Percentiles rank a stretch among this genome's conserved stretches.
Conservation (phyloP, 2,113 vertebrate genomes). For the Alligator sinensis region DNA sequence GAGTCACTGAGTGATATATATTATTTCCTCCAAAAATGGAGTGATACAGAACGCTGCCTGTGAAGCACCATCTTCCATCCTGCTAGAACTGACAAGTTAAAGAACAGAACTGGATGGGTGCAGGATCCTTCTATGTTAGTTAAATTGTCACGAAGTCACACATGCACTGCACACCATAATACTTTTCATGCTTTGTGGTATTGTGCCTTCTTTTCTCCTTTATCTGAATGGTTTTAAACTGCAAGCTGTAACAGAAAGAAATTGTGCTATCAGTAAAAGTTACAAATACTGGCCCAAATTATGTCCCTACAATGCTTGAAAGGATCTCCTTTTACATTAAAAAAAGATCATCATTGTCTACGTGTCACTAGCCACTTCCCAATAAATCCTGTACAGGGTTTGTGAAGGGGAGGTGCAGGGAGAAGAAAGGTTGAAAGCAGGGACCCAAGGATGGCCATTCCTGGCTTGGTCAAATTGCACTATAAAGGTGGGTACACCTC, state of each 20-base stretch:
- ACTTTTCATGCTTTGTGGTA: background rate
- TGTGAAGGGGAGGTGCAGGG: background rate
- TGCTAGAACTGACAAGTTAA: background rate
- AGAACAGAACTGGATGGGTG: background rate
- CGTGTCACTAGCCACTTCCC: background rate
- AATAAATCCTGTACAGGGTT: background rate
- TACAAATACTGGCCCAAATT: background rate
- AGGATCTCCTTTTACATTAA: background rate
- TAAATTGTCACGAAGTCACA: background rate
- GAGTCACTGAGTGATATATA: background rate
- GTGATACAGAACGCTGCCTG: no score
- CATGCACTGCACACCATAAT: background rate
- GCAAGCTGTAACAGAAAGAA: background rate
- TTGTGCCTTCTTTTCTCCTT: background rate
- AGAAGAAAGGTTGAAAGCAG: background rate
- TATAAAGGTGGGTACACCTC: background rate
- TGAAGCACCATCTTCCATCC: background rate
- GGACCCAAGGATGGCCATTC: background rate
- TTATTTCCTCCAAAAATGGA: background rate
- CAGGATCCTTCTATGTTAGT: background rate
- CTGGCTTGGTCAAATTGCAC: background rate
- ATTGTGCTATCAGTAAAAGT: background rate
- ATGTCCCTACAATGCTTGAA: background rate
- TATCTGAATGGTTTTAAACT: background rate
- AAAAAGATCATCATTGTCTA: background rate